Evolutionary conservation across 2,888 invertebrate genomes (phyloP), one percentile per base, ranked within the genome.

Genomic region (Platycheirus rosarum): DNA sequence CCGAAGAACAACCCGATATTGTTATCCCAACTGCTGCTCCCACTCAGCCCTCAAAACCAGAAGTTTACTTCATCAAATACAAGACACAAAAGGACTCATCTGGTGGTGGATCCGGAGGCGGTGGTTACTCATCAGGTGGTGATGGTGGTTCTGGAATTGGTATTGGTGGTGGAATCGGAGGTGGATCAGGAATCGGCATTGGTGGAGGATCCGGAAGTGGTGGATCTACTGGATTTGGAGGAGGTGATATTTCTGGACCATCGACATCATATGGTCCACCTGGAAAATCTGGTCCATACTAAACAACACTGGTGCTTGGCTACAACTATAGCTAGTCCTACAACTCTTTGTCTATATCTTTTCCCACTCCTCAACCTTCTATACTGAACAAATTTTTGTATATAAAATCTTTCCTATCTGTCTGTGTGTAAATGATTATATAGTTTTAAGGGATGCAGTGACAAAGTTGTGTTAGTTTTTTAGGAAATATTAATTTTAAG

Each of bases 31-130:
- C 95, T 11, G 92, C 94, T 11, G 93, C 94, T 1, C 96, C 96
- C 57, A 96, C 96, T 62, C 95, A 95, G 88, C 96, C 96, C 85
- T 94, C 95, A 90, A 96, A 97, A 92, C 96, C 96, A 71, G 96
- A 96, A 91, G 96, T 96, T 71, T 96, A 96, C 93, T 96, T 96
- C 93, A 96, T 91, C 87, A 90, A 91, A 74, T 91, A 91, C 88
- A 91, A 93, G 92, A 90, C 91, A 75, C 91, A 91, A 77, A 90
- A 90, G 86, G 90, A 90, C 18, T 85, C 86, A 7, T 84, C 87
- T 48, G 87, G 88, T 26, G 87, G 86, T 48, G 85, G 86, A 18
- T 87, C 86, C 23, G 86, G 86, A 44, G 86, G 87, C 23, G 86
- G 86, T 35, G 86, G 87, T 23, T 86, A 85, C 40, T 85, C 88